Evolutionary conservation across 2,888 invertebrate species (phyloP), one percentile per base, ranked within the genome.

Genomic region (Gymnoscelis rufifasciata): DNA sequence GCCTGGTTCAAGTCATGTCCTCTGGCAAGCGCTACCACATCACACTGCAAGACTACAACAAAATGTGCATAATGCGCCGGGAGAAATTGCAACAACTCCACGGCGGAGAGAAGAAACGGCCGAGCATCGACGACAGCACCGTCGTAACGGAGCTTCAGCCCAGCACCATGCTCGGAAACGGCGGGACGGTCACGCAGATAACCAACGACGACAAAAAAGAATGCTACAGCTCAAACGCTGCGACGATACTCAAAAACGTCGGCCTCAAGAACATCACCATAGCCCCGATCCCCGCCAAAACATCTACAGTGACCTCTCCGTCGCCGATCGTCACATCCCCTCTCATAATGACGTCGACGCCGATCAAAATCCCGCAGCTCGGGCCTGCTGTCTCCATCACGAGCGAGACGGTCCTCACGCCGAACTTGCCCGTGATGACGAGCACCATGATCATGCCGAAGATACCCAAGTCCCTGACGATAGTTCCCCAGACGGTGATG

Each of bases 21-120:
- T 92, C 93, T 0, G 94, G 94, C n/a, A 93, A 93, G 64, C 92
- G 94, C 0, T 94, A 93, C 74, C 93, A 94, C 70, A 92, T 95
- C 60, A 93, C 93, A 2, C 89, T 94, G 26, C 92, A 93, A 38
- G 94, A 95, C 65, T 94, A 93, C 77, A 94, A 94, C 75, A 93
- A 94, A 56, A 93, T 93, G 93, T 93, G 93, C 72, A 89, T 93
- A 44, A 90, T 93, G 72, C 88, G 93, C 4, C 83, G 92, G 0
- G 93, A 93, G 68, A 91, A 92, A 52, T 77, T 92, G 1, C 89
- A 92, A 61, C 90, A 91, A 24, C 83, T 92, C 19, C 90, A 90
- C 41, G 90, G 90, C 66, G 77, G 78, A 0, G 76, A 81, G 33
- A 71, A 73, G 27, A 74, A 68, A 44, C 53, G 54, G 51, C 60